Conservation (phyloP, 2,888 invertebrate species). For the Eretmocerus hayati region DNA sequence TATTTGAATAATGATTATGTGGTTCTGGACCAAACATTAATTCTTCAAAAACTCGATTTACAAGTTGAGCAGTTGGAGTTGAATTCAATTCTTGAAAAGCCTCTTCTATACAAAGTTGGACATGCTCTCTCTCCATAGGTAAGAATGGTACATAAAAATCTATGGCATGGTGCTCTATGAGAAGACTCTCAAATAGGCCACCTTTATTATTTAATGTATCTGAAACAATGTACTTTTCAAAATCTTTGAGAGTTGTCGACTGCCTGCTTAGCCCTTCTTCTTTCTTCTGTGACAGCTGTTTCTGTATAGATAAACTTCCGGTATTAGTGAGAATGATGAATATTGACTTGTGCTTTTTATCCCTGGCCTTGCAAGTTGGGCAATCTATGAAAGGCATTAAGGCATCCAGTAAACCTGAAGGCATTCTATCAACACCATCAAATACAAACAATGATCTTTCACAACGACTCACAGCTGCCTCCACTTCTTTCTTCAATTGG, state of each 20-base stretch:
- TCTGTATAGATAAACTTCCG: slow-evolving; percentile 7
- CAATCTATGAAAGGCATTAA: slow-evolving; percentile 16
- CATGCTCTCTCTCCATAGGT: slow-evolving; percentile 13
- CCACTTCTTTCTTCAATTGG: slow-evolving; percentile 7
- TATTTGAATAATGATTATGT: slow-evolving; percentile 11
- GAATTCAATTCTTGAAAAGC: slow-evolving; percentile 6
- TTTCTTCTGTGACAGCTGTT: slow-evolving; percentile 1
- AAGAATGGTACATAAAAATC: slow-evolving; percentile 16
- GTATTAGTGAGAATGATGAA: slow-evolving; percentile 16
- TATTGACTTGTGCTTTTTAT: slow-evolving; percentile 9
- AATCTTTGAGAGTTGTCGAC: slow-evolving; percentile 10
- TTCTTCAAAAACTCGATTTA: slow-evolving; percentile 10
- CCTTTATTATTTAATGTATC: slow-evolving; percentile 1
- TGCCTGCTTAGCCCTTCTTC: slow-evolving; percentile 4
- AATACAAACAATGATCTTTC: slow-evolving; percentile 13
- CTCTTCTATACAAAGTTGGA: slow-evolving; percentile 10
- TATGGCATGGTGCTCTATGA: slow-evolving; percentile 12
- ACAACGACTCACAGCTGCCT: slow-evolving; percentile 10
- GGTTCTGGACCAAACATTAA: slow-evolving; percentile 14
- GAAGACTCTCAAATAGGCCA: slow-evolving; percentile 9
- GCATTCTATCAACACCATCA: slow-evolving; percentile 17
- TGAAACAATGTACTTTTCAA: slow-evolving; percentile 5
- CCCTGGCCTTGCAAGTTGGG: slow-evolving; percentile 2
- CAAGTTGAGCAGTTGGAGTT: slow-evolving; percentile 3
- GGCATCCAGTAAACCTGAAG: slow-evolving; percentile 6